Conservation (phyloP, 2,888 invertebrate species). For the Plebejus melissa region DNA sequence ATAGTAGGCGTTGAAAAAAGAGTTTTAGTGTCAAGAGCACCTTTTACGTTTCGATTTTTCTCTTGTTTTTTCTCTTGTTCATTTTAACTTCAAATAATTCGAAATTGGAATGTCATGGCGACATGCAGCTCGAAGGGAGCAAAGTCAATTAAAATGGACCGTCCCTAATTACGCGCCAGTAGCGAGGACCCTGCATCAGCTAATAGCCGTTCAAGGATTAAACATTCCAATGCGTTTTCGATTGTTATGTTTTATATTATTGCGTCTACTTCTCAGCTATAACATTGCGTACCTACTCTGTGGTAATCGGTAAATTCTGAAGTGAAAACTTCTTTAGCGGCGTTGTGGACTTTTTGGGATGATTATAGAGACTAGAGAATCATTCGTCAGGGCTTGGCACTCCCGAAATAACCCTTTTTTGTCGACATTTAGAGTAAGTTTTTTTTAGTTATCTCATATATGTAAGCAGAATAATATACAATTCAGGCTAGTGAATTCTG, state of each 20-base stretch:
- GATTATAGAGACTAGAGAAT: too few relatives aligned
- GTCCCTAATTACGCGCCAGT: slow-evolving; percentile 53
- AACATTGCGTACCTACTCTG: too few relatives aligned
- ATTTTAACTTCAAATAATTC: background rate
- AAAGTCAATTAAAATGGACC: slow-evolving; percentile 65
- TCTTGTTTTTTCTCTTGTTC: background rate
- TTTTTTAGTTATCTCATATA: too few relatives aligned
- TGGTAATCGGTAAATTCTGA: too few relatives aligned
- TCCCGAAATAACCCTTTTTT: too few relatives aligned
- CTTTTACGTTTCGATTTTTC: background rate
- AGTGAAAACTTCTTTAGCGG: too few relatives aligned
- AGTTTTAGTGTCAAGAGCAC: too few relatives aligned
- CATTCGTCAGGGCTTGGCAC: too few relatives aligned
- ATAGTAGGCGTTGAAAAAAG: background rate
- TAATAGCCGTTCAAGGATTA: slow-evolving; percentile 16
- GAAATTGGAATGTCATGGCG: slow-evolving; percentile 29
- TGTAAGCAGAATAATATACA: too few relatives aligned
- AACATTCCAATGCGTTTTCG: slow-evolving; percentile 4
- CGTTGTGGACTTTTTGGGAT: too few relatives aligned
- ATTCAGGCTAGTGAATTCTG: too few relatives aligned
- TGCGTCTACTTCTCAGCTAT: background rate
- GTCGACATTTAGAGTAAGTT: too few relatives aligned
- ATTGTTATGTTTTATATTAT: background rate
- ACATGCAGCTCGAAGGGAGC: slow-evolving; percentile 43
- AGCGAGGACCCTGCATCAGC: background rate